A percentile compares a stretch with the other conserved stretches of the same genome.
Evolutionary conservation across 1,140 invertebrate genomes (phyloP).

Genomic region (Campoletis sonorensis): DNA sequence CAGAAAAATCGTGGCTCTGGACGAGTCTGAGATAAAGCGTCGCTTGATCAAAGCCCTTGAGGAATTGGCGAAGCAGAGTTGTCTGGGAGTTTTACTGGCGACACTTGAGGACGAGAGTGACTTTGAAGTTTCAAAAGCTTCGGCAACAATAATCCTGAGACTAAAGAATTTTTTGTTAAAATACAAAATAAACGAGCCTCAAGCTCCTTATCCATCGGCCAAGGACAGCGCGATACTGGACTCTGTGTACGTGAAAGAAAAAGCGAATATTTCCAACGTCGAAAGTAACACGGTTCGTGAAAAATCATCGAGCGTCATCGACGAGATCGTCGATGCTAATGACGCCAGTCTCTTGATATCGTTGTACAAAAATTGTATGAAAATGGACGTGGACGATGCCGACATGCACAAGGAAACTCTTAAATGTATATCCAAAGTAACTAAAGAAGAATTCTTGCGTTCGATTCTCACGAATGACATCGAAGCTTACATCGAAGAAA

Average conservation of each 20-base stretch:
- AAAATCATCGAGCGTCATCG: constrained; percentile 65
- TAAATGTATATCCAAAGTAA: constrained; percentile 72
- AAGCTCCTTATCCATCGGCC: constrained; percentile 66
- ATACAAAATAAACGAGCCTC: constrained; percentile 77
- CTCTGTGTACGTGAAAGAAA: constrained; percentile 62
- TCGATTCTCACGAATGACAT: constrained; percentile 77
- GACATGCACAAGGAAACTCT: constrained; percentile 68
- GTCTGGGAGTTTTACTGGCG: constrained; percentile 80
- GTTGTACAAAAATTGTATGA: constrained; percentile 76
- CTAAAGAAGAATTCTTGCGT: constrained; percentile 78
- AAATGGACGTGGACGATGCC: constrained; percentile 62
- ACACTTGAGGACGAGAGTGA: constrained; percentile 84
- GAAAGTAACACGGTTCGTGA: constrained; percentile 47
- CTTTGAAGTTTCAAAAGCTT: constrained; percentile 81
- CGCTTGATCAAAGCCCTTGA: constrained; percentile 82
- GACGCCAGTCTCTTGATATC: constrained; percentile 79
- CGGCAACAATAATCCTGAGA: constrained; percentile 78
- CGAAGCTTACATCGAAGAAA: constrained; percentile 76
- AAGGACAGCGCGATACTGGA: constrained; percentile 68
- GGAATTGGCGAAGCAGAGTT: constrained; percentile 81
- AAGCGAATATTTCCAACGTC: constrained; percentile 46
- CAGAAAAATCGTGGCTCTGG: constrained; percentile 85
- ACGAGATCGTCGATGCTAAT: constrained; percentile 72
- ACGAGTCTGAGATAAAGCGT: constrained; percentile 81
- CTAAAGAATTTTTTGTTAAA: constrained; percentile 79